Percentiles rank a stretch among this genome's conserved stretches.
phyloP scores from a whole-genome alignment of 64 coral and sea anemone species.

The Trachythela sp. region DNA sequence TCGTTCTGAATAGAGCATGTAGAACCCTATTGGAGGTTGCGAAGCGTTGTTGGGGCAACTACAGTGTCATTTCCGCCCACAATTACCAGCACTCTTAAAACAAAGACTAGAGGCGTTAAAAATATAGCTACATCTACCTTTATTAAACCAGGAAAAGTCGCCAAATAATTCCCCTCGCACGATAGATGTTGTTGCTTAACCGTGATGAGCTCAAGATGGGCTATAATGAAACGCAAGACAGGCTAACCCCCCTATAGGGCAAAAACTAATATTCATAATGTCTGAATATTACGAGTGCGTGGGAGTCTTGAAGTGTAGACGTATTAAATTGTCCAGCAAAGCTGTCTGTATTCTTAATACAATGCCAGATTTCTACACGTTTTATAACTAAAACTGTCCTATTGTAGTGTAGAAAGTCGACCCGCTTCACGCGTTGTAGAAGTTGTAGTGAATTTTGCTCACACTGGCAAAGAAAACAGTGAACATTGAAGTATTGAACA shows the following conservation, averaged over 20 bases:
- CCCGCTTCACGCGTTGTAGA: neutral
- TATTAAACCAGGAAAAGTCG: neutral
- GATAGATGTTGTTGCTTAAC: neutral
- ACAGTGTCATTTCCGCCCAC: neutral
- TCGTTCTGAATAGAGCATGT: neutral
- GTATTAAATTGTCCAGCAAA: neutral
- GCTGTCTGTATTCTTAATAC: neutral
- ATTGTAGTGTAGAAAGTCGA: neutral
- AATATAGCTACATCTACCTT: neutral
- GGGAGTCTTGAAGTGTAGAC: neutral
- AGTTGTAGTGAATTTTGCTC: neutral
- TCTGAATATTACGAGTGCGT: neutral
- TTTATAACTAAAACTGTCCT: neutral
- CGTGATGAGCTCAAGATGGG: neutral
- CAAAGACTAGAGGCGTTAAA: neutral
- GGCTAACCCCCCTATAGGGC: neutral
- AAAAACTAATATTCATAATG: neutral
- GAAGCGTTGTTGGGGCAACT: constrained; percentile 3
- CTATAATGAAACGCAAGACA: neutral
- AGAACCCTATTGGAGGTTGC: neutral
- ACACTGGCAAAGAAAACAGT: neutral
- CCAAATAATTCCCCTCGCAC: neutral
- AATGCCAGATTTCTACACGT: neutral
- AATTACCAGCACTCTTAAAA: neutral
- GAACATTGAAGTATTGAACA: neutral